Evolutionary conservation across 2,888 invertebrate genomes (phyloP).

Genomic region (Clunio marinus): DNA sequence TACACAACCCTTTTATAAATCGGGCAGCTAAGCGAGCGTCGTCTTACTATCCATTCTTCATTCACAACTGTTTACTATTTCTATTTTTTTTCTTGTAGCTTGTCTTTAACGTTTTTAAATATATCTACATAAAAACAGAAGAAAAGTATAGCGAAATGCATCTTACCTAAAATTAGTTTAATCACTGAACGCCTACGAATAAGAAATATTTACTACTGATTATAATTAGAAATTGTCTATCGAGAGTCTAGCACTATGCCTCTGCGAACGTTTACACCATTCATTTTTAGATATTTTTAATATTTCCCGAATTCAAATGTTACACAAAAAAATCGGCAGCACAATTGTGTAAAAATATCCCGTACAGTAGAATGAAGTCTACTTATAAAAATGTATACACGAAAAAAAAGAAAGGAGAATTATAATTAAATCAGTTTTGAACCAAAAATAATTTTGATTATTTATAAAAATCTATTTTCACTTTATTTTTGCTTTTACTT

Average conservation of each 20-base stretch:
- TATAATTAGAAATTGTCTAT: conserved; percentile 39
- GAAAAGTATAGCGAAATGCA: conserved; percentile 4
- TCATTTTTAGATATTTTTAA: conserved; percentile 16
- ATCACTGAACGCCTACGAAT: conserved; percentile 18
- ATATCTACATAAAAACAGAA: neutral
- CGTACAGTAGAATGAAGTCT: conserved; percentile 13
- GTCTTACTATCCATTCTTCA: neutral
- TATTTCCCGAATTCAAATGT: conserved; percentile 29
- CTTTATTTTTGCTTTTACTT: conserved; percentile 33
- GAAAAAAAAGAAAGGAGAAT: too few relatives aligned
- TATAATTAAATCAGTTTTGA: conserved; percentile 32
- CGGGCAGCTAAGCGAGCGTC: too few relatives aligned
- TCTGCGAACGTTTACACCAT: conserved; percentile 1
- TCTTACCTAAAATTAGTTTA: conserved; percentile 31
- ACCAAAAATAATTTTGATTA: conserved; percentile 39
- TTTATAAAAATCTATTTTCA: conserved; percentile 40
- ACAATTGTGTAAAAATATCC: conserved; percentile 20
- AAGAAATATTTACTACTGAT: conserved; percentile 26
- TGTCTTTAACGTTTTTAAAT: neutral
- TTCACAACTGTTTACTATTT: conserved; percentile 5
- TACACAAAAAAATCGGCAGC: neutral
- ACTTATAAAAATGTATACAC: conserved; percentile 30
- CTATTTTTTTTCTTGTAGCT: too few relatives aligned
- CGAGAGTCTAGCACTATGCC: conserved; percentile 38
- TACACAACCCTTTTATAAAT: neutral